Evolutionary conservation across 1,140 invertebrate genomes (phyloP), one percentile per base, ranked within the genome.

Genomic region (Dinoponera quadriceps): DNA sequence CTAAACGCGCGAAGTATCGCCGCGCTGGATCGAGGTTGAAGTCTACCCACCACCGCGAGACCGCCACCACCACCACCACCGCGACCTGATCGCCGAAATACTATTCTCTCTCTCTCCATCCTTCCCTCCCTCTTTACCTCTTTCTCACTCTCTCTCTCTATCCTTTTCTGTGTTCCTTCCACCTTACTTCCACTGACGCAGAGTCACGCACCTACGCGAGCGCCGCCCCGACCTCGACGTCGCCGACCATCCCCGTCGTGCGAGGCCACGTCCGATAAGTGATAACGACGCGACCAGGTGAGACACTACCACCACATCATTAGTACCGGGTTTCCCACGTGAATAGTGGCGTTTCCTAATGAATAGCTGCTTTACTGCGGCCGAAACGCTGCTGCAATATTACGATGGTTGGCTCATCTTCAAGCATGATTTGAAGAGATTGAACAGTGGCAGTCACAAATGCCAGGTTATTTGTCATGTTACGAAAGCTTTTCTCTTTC

Each of bases 1-100:
- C 94, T 94, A 94, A 94, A 92, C 92, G 90, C 91, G 91, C 92
- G 91, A 93, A 93, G 90, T 91, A 89, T 86, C 88, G 65, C 65
- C 66, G 62, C 72, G 55, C 63, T 80, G 74, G 65, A 62, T 87
- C 90, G 84, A 92, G 65, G 51, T 80, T 80, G 62, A 85, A 91
- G 90, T 89, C 62, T 86, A 80, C 88, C 75, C 60, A 86, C 87
- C 89, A 88, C 88, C 87, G 85, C 82, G 71, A 33, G n/a, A 77
- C 55, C 80, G 62, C 82, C 60, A 73, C 78, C 59, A 72, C 77
- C 68, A 33, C 49, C 59, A 69, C 20, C 33, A n/a, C 59, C 44
- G 22, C 33, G 29, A 33, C 49, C 29, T 83, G 71, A 38, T 69
- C 83, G 72, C 68, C 81, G 60, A 51, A n/a, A 63, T 25, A 9